Percentiles rank a stretch among this genome's conserved stretches.
These are phyloP conservation scores for Macrotis lagotis DNA, from an alignment of 2,113 vertebrate genomes.

Conservation along the genomic window DNA sequence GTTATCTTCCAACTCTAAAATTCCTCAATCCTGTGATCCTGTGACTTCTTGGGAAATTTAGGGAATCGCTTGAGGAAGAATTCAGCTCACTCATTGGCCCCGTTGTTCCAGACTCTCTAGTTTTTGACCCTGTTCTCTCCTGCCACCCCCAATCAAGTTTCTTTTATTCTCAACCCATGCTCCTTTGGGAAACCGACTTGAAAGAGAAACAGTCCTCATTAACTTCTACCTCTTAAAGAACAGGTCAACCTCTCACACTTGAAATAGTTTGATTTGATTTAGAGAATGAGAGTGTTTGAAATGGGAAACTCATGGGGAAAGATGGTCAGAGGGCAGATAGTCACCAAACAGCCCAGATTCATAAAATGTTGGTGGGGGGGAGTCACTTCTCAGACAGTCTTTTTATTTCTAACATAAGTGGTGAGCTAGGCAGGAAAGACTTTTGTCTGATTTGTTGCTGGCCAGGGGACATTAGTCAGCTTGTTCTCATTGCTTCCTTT, in stretches of 20 bases:
- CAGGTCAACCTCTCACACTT: background rate
- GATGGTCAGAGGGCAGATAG: background rate
- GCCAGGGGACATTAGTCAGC: slow-evolving; percentile 54
- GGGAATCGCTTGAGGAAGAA: background rate
- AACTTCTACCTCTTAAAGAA: background rate
- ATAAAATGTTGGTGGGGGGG: slow-evolving; percentile 54
- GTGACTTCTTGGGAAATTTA: background rate
- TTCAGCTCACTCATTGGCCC: background rate
- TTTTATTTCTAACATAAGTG: slow-evolving; percentile 61
- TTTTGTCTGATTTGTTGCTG: background rate
- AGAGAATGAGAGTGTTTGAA: background rate
- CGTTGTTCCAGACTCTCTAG: background rate
- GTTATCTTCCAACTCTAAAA: background rate
- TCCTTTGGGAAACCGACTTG: background rate
- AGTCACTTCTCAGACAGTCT: slow-evolving; percentile 59
- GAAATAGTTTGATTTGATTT: slow-evolving; percentile 9
- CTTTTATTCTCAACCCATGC: background rate
- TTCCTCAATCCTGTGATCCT: background rate
- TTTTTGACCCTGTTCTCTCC: background rate
- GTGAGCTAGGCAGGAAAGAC: slow-evolving; percentile 53
- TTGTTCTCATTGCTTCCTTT: slow-evolving; percentile 55
- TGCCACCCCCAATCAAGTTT: background rate
- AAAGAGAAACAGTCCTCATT: background rate
- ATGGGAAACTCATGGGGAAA: background rate
- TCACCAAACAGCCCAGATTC: slow-evolving; percentile 53